Evolutionary conservation across 1,140 invertebrate genomes (phyloP).

Genomic region (Cataglyphis hispanica): DNA sequence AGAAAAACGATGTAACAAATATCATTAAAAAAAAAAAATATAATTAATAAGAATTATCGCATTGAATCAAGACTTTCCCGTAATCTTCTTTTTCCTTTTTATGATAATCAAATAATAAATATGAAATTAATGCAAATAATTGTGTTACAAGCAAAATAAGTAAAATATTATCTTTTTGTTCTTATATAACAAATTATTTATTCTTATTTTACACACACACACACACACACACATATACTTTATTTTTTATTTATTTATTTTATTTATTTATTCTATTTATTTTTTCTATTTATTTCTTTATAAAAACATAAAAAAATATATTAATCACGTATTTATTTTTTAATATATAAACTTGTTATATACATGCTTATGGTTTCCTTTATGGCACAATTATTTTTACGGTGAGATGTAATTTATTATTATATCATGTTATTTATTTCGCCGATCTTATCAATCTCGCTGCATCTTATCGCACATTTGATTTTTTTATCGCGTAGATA

Average conservation of each 20-base stretch:
- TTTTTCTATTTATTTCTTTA: too few species aligned
- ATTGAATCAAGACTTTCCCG: background rate
- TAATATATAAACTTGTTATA: background rate
- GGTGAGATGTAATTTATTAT: background rate
- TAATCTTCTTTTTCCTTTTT: background rate
- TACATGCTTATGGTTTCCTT: background rate
- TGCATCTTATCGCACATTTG: background rate
- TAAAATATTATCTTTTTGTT: background rate
- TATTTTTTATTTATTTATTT: background rate
- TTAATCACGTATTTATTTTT: background rate
- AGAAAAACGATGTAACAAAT: background rate
- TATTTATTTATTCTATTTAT: too few species aligned
- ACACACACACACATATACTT: background rate
- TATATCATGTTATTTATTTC: background rate
- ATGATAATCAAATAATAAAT: background rate
- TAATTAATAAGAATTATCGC: background rate
- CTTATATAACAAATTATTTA: background rate
- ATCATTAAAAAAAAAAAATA: background rate
- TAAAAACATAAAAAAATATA: background rate
- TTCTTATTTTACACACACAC: background rate
- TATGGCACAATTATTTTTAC: background rate
- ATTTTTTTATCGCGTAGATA: constrained; percentile 13
- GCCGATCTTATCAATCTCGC: constrained; percentile 11
- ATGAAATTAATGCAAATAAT: background rate
- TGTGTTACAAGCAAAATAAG: background rate